Conservation (phyloP, 2,113 vertebrate genomes). For the Rhipidura dahli region DNA sequence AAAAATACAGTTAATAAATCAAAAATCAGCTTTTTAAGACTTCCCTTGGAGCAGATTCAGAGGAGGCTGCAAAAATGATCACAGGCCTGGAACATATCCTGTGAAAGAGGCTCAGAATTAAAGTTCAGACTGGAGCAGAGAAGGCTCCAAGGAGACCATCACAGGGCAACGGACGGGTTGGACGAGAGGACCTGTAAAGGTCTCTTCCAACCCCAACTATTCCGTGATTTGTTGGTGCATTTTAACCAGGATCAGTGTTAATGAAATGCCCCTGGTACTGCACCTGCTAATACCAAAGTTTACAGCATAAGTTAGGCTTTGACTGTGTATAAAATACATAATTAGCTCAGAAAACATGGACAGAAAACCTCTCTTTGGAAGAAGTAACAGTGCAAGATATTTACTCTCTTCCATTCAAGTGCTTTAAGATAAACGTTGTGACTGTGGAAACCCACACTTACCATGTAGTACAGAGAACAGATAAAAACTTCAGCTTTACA, state of each 20-base stretch:
- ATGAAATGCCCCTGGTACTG: background rate
- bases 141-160: background rate
- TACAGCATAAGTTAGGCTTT: background rate
- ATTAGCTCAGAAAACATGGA: background rate
- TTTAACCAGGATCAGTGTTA: background rate
- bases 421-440: background rate
- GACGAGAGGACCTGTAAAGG: no score
- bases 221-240: background rate
- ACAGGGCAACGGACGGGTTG: no score
- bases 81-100: background rate
- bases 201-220: background rate
- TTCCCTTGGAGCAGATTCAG: background rate
- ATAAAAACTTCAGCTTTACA: background rate
- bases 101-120: background rate
- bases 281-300: accelerated
- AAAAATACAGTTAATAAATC: accelerated
- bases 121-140: background rate
- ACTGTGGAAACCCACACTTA: background rate
- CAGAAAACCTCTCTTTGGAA: accelerated
- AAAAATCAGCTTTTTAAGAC: background rate
- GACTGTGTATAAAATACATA: accelerated
- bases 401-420: background rate
- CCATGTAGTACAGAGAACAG: accelerated
- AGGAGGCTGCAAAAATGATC: background rate
- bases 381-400: background rate